phyloP scores from a whole-genome alignment of 2,113 vertebrate genomes.

The Erinaceus europaeus region DNA sequence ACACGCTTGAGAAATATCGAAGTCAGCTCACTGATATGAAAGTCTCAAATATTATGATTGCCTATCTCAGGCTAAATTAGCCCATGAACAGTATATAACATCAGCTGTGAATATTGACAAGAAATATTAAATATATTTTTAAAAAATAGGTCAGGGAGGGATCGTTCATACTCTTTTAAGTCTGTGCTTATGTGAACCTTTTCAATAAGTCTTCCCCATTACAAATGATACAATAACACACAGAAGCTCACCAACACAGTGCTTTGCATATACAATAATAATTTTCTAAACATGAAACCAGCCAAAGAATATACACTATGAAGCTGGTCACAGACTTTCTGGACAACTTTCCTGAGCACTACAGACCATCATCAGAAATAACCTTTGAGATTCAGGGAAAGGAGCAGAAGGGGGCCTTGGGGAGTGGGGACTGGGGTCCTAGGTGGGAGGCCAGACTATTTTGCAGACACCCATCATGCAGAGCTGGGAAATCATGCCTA shows the following conservation, averaged over 20 bases:
- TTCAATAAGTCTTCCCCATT: not conserved
- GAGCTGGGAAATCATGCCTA: too few relatives aligned
- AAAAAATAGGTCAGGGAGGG: not conserved
- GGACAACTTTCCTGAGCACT: not conserved
- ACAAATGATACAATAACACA: conserved; percentile 10
- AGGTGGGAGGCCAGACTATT: too few relatives aligned
- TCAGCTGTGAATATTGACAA: not conserved
- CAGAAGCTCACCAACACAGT: not conserved
- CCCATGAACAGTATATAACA: not conserved
- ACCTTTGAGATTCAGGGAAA: not conserved
- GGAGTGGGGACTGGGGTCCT: too few relatives aligned
- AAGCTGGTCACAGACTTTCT: not conserved
- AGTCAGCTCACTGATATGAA: not conserved
- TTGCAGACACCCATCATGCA: too few relatives aligned
- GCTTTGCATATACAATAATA: conserved; percentile 9
- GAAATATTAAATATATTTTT: not conserved
- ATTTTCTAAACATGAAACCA: not conserved
- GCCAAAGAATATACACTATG: not conserved
- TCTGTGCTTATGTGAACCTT: not conserved
- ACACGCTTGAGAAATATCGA: not conserved
- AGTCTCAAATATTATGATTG: conserved; percentile 3
- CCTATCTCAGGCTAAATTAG: not conserved
- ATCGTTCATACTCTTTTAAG: not conserved
- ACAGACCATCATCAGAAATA: conserved; percentile 1
- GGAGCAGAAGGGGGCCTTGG: too few relatives aligned